Conservation (phyloP, 2,113 vertebrate species). For the Heliornis fulica region DNA sequence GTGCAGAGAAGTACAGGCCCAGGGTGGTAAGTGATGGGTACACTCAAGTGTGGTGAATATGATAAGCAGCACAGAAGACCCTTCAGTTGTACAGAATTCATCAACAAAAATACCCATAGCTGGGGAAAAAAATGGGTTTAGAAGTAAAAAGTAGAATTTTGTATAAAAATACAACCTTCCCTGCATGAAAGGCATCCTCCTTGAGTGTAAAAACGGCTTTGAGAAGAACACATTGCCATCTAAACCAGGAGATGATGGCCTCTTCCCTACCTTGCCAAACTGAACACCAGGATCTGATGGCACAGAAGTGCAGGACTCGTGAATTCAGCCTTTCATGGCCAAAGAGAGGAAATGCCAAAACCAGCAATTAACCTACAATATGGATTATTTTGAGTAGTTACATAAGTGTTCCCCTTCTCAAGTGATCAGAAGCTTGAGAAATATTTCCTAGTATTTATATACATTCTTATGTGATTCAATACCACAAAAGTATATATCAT, state of each 20-base stretch:
- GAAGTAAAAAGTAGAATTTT: too few relatives aligned
- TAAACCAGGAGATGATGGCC: too few relatives aligned
- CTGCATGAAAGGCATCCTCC: too few relatives aligned
- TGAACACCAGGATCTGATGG: too few relatives aligned
- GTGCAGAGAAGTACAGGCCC: not conserved
- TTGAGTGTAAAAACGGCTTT: too few relatives aligned
- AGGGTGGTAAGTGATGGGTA: not conserved
- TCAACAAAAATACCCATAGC: not conserved
- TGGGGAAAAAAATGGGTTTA: not conserved
- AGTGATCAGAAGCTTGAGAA: not conserved
- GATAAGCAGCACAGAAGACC: not conserved
- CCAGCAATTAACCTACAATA: not conserved
- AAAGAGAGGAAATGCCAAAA: not conserved
- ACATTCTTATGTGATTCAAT: not conserved
- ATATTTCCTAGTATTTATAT: not conserved
- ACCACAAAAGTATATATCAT: not conserved
- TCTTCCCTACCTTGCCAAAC: too few relatives aligned
- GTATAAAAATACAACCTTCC: too few relatives aligned
- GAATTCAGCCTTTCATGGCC: not conserved
- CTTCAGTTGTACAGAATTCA: not conserved
- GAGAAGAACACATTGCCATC: not conserved
- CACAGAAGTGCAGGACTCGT: too few relatives aligned
- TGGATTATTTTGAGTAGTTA: not conserved
- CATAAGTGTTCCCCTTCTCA: not conserved
- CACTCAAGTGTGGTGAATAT: fast-evolving